These are phyloP conservation scores for Urocynchramus pylzowi DNA, from an alignment of 2,113 vertebrate genomes.

Conservation along the genomic window DNA sequence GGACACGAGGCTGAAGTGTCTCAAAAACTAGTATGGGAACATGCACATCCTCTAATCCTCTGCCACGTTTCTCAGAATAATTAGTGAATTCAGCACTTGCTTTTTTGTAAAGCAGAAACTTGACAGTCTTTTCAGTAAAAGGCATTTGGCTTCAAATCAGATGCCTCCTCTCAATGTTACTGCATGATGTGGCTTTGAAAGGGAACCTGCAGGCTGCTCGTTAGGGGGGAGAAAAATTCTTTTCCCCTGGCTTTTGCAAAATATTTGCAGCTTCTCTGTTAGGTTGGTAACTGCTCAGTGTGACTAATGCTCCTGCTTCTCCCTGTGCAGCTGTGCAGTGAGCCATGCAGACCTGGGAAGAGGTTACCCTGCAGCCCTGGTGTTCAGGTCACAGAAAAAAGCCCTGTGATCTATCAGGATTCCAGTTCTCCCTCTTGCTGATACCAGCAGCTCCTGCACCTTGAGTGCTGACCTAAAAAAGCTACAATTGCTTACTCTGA, in stretches of 20 bases:
- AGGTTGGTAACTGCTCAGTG: background rate
- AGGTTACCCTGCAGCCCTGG: background rate
- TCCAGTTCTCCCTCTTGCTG: slow-evolving; percentile 2
- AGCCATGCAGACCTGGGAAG: background rate
- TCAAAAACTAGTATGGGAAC: background rate
- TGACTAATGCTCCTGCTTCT: background rate
- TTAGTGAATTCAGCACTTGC: background rate
- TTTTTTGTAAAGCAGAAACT: background rate
- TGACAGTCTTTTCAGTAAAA: background rate
- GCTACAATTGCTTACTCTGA: slow-evolving; percentile 50
- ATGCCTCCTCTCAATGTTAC: background rate
- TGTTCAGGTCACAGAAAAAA: background rate
- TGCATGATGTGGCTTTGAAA: background rate
- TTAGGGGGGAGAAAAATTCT: background rate
- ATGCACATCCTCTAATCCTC: background rate
- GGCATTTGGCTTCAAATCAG: background rate
- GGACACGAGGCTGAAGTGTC: background rate
- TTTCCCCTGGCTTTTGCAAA: background rate
- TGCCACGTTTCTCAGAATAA: background rate
- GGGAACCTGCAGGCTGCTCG: background rate
- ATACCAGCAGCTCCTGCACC: slow-evolving; percentile 36
- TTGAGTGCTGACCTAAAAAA: slow-evolving; percentile 57
- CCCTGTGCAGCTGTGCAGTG: background rate
- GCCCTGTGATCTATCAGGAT: background rate
- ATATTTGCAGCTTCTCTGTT: background rate